Percentiles rank a stretch among this genome's conserved stretches.
These are phyloP conservation scores for Coreius guichenoti DNA, from an alignment of 2,797 vertebrate species.

Conservation along the genomic window DNA sequence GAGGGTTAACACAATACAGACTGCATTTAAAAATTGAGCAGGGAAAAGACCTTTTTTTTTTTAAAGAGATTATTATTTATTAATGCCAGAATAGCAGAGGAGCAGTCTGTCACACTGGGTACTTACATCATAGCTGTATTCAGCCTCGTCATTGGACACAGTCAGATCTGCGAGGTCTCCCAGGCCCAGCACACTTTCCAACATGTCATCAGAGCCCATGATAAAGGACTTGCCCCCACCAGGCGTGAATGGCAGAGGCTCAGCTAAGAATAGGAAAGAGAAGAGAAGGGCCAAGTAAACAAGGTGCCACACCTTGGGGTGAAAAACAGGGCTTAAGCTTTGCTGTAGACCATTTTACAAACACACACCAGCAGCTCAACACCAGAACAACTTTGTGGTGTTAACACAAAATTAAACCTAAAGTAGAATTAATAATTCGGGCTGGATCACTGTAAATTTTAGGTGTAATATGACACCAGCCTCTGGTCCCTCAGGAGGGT, in stretches of 20 bases:
- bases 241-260: constrained; percentile 92
- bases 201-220: constrained; percentile 92
- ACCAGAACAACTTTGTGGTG: neutral
- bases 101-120: constrained; percentile 37
- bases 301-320: constrained; percentile 9
- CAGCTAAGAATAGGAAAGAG: constrained; percentile 83
- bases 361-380: neutral
- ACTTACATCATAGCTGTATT: constrained; percentile 98
- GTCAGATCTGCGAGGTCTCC: constrained; percentile 98
- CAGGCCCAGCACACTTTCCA: constrained; percentile 95
- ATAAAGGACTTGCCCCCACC: constrained; percentile 96
- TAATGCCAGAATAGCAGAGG: constrained; percentile 5
- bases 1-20: constrained; percentile 11
- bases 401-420: neutral
- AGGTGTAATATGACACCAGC: neutral
- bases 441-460: neutral
- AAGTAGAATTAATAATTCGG: neutral
- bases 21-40: neutral
- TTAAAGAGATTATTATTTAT: neutral
- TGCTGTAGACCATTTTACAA: neutral
- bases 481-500: neutral
- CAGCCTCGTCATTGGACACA: constrained; percentile 93
- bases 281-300: constrained; percentile 36
- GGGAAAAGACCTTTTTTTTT: neutral
- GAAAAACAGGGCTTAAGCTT: neutral